Conservation (phyloP, 2,797 vertebrate species). For the Tolypeutes matacus region DNA sequence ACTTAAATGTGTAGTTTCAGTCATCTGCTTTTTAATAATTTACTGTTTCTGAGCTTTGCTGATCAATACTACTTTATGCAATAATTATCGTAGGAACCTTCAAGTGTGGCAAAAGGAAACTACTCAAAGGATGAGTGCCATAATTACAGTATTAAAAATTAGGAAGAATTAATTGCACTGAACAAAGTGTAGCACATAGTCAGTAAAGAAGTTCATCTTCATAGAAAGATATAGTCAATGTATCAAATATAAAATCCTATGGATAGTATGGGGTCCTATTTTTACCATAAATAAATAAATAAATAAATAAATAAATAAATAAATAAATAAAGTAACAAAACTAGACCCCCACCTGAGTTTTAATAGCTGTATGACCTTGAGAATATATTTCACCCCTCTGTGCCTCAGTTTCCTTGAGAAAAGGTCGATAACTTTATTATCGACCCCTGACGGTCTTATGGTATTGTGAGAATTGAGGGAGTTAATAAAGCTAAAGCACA, state of each 20-base stretch:
- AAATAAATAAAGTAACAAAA: background rate
- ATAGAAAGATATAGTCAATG: background rate
- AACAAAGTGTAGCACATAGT: background rate
- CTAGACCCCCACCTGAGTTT: background rate
- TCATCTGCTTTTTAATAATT: slow-evolving; percentile 9
- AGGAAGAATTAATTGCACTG: background rate
- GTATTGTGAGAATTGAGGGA: background rate
- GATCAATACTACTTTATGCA: background rate
- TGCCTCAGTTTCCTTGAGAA: background rate
- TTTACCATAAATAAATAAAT: too few relatives aligned
- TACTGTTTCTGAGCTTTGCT: background rate
- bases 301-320: background rate
- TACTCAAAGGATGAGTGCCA: background rate
- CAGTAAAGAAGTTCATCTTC: background rate
- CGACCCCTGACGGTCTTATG: background rate
- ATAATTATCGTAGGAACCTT: background rate
- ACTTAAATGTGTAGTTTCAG: background rate
- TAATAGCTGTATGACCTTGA: background rate
- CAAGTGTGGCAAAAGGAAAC: slow-evolving; percentile 47
- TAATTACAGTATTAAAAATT: slow-evolving; percentile 17
- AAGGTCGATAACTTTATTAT: background rate
- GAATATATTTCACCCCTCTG: background rate
- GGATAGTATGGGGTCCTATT: background rate
- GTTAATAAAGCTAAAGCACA: background rate
- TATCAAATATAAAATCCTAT: background rate